Evolutionary conservation across 2,797 vertebrate genomes (phyloP), one percentile per base, ranked within the genome.

Genomic region (Notolabrus celidotus): DNA sequence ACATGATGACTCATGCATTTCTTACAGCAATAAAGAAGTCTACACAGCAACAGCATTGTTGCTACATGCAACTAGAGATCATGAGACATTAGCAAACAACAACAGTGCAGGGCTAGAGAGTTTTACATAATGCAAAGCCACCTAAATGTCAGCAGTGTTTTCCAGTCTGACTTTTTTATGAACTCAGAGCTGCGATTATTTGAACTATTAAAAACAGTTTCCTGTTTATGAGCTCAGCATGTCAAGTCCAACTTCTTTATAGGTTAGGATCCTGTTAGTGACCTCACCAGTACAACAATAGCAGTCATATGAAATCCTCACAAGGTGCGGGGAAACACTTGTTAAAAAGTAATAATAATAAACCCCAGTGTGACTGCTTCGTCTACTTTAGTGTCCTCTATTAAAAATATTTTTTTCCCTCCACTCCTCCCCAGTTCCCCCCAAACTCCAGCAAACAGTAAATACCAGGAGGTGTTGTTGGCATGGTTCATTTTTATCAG

Each of bases 401-500:
- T 62, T 53, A 33, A 33, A 49, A 43, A 46, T 14, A 10, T 47
- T 1, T 54, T 31, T n/a, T 33, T 39, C 33, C 0, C 36, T 43
- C n/a, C n/a, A n/a, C n/a, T 17, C 34, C 34, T 36, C 34, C 34
- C 34, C 11, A 6, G 34, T 43, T n/a, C 52, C 14, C 22, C 16
- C 16, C 20, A 36, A 36, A 50, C 39, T 15, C 38, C 43, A 19
- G 33, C 16, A 15, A 56, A 51, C 60, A 46, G 34, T 45, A 56
- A 64, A 70, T 61, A 54, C 27, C 57, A 69, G 36, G 2, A 41
- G 41, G 51, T 66, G 56, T 65, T 27, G 62, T 59, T 41, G 29
- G 41, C 20, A 1, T 10, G 22, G 7, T 45, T 79, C 39, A 34
- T 53, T 67, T 83, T 84, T 74, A 77, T 82, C 71, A 58, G 50